Evolutionary conservation across 2,888 invertebrate species (phyloP).

Genomic region (Pheosia tremula): DNA sequence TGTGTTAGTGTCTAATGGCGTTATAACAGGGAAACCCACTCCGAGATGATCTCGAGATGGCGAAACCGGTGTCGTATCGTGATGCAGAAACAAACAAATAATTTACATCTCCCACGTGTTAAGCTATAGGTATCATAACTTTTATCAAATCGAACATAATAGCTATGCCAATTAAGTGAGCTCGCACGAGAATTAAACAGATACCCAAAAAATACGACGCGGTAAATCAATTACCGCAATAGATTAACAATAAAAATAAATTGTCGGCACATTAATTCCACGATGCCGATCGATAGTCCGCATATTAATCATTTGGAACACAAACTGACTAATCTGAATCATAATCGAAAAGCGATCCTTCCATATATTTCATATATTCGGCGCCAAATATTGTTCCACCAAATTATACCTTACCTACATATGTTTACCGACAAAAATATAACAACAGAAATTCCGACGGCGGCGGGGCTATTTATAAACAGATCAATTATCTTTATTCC

Average conservation of each 20-base stretch:
- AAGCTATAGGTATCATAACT: conserved; percentile 17
- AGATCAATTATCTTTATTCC: conserved; percentile 31
- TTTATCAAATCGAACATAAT: conserved; percentile 28
- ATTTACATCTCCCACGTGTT: not conserved
- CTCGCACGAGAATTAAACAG: conserved; percentile 20
- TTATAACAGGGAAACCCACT: conserved; percentile 3
- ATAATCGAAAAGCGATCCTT: conserved; percentile 31
- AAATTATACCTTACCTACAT: conserved; percentile 5
- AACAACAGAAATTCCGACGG: not conserved
- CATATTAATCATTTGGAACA: conserved; percentile 30
- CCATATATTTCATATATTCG: not conserved
- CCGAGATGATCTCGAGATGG: conserved; percentile 3
- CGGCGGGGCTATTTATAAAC: conserved; percentile 22
- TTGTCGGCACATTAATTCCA: conserved; percentile 27
- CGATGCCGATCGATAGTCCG: conserved; percentile 22
- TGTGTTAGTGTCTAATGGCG: conserved; percentile 2
- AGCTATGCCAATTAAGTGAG: conserved; percentile 32
- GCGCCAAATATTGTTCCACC: not conserved
- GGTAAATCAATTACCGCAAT: conserved; percentile 41
- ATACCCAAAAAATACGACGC: conserved; percentile 21
- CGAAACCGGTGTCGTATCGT: not conserved
- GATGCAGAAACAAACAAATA: too few species aligned
- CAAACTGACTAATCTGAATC: conserved; percentile 26
- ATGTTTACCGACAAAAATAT: conserved; percentile 10
- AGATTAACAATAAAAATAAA: conserved; percentile 33